Conservation (phyloP, 2,888 invertebrate species). For the Hermodice carunculata region DNA sequence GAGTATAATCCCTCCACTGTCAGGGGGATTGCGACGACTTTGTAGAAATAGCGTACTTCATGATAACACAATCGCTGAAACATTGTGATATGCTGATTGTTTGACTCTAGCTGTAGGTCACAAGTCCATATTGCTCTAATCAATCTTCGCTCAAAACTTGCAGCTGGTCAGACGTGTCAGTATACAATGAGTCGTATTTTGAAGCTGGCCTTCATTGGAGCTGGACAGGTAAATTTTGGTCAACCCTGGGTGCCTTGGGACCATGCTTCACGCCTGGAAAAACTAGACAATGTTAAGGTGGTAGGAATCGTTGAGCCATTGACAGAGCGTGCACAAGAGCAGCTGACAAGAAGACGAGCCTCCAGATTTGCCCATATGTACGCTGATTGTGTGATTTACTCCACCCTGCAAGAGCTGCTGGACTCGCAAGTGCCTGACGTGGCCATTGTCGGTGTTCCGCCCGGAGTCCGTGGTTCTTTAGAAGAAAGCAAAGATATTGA, state of each 20-base stretch:
- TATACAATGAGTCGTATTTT: too few species aligned
- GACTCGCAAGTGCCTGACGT: slow-evolving; percentile 6
- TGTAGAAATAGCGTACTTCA: too few species aligned
- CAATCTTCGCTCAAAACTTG: too few species aligned
- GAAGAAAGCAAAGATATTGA: slow-evolving; percentile 20
- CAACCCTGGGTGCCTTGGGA: slow-evolving; percentile 31
- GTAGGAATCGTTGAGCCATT: slow-evolving; percentile 27
- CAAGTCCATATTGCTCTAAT: too few species aligned
- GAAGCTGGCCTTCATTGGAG: slow-evolving; percentile 29
- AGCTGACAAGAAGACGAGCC: slow-evolving; percentile 1
- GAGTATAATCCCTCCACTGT: too few species aligned
- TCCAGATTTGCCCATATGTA: slow-evolving; percentile 4
- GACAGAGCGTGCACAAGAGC: slow-evolving; percentile 1
- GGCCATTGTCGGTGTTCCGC: slow-evolving; percentile 23
- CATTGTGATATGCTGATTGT: too few species aligned
- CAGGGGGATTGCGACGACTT: too few species aligned
- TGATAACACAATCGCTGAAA: too few species aligned
- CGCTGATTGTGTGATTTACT: slow-evolving; percentile 18
- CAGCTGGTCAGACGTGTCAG: too few species aligned
- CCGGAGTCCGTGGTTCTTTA: slow-evolving; percentile 13
- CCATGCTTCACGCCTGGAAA: slow-evolving; percentile 24
- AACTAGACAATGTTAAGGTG: slow-evolving; percentile 3
- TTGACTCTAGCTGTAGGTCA: too few species aligned
- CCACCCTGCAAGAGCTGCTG: slow-evolving; percentile 8
- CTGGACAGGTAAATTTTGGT: slow-evolving; percentile 28